Evolutionary conservation across 2,888 invertebrate genomes (phyloP).

Genomic region (Minunthozetes semirufus): DNA sequence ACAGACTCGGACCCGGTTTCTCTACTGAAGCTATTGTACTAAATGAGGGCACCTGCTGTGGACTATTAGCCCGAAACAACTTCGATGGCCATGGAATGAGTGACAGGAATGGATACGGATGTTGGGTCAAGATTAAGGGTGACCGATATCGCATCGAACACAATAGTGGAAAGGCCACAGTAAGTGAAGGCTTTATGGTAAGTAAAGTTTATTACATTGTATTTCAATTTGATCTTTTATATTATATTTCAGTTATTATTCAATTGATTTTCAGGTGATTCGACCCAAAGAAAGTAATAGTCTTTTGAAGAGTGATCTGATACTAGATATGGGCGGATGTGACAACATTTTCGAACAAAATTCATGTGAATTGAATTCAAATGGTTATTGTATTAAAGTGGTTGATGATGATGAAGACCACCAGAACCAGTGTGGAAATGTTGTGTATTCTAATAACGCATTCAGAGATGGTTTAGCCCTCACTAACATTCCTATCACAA

Average conservation of each 20-base stretch:
- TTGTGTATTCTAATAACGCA: slow-evolving; percentile 21
- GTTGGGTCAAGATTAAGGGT: slow-evolving; percentile 31
- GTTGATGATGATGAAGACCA: neutral
- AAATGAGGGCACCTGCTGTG: slow-evolving; percentile 32
- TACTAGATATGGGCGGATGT: neutral
- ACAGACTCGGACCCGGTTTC: slow-evolving; percentile 15
- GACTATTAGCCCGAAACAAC: slow-evolving; percentile 4
- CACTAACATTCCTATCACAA: slow-evolving; percentile 12
- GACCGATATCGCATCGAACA: slow-evolving; percentile 18
- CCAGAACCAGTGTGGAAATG: slow-evolving; percentile 9
- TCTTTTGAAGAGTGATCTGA: neutral
- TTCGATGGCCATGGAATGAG: slow-evolving; percentile 28
- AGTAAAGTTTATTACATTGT: neutral
- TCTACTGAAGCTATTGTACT: slow-evolving; percentile 24
- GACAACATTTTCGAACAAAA: slow-evolving; percentile 5
- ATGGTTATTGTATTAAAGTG: slow-evolving; percentile 25
- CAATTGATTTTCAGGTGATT: neutral
- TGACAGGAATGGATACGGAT: neutral
- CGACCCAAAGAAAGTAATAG: neutral
- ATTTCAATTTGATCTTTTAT: neutral
- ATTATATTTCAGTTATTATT: neutral
- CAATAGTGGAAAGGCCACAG: slow-evolving; percentile 2
- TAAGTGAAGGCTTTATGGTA: slow-evolving; percentile 17
- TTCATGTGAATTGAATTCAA: neutral
- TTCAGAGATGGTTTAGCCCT: slow-evolving; percentile 7